Conservation (phyloP, 2,113 vertebrate genomes). For the Hemibagrus wyckioides region DNA sequence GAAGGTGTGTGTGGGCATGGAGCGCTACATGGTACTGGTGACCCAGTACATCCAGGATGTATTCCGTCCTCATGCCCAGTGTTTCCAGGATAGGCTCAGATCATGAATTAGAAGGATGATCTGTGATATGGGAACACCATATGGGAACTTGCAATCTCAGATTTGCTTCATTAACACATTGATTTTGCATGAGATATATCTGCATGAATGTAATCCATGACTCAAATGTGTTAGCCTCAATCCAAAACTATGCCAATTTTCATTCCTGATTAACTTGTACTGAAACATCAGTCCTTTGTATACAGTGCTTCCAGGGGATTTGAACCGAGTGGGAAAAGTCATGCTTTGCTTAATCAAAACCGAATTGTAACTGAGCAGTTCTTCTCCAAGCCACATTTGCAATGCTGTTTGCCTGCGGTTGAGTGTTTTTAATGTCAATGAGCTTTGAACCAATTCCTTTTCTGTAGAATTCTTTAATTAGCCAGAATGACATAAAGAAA, state of each 20-base stretch:
- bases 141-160: background rate
- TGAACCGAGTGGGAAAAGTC: conserved; percentile 18
- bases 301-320: conserved; percentile 34
- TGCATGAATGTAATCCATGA: background rate
- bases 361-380: background rate
- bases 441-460: conserved; percentile 30
- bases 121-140: no score
- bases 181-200: background rate
- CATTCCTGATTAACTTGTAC: conserved; percentile 25
- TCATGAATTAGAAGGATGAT: background rate
- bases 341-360: conserved; percentile 41
- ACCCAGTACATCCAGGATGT: background rate
- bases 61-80: background rate
- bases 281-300: conserved; percentile 42
- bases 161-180: background rate
- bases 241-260: background rate
- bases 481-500: background rate
- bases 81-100: background rate
- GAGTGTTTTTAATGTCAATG: background rate
- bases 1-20: background rate
- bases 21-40: background rate
- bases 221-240: no score
- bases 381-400: conserved; percentile 12
- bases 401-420: background rate
- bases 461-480: conserved; percentile 38